Percentiles rank a stretch among this genome's conserved stretches.
Evolutionary conservation across 2,888 invertebrate species (phyloP).

Genomic region (Sphecodes monilicornis): DNA sequence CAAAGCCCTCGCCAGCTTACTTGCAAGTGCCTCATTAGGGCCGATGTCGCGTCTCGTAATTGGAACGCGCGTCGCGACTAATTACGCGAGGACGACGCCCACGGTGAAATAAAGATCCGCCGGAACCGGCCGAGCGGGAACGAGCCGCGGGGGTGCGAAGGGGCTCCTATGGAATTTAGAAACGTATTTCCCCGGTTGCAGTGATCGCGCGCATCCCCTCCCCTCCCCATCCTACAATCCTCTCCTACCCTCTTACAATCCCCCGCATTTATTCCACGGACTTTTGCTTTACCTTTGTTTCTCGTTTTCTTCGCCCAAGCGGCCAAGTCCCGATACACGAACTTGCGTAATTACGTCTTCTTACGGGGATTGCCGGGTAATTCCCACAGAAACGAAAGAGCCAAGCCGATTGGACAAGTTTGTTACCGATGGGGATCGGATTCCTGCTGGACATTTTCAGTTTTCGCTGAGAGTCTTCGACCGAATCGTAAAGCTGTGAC

Average conservation of each 20-base stretch:
- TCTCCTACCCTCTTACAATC: not conserved
- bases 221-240: not conserved
- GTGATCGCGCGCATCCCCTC: not conserved
- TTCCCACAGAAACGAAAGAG: not conserved
- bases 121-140: not conserved
- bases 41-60: constrained; percentile 75
- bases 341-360: constrained; percentile 31
- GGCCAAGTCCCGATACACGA: constrained; percentile 8
- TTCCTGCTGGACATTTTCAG: not conserved
- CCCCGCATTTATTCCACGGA: not conserved
- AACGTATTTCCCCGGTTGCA: constrained; percentile 5
- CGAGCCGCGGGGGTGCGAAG: constrained; percentile 5
- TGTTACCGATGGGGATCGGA: not conserved
- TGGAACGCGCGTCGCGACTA: constrained; percentile 75
- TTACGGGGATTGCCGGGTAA: constrained; percentile 12
- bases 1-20: constrained; percentile 74
- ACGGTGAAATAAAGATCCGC: constrained; percentile 54
- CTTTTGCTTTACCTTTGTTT: constrained; percentile 9
- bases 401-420: not conserved
- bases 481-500: not conserved
- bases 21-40: constrained; percentile 76
- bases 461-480: not conserved
- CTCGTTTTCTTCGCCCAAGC: not conserved
- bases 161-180: constrained; percentile 30
- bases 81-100: constrained; percentile 66